Conservation (phyloP, 2,888 invertebrate genomes). For the Andrena flavipes region DNA sequence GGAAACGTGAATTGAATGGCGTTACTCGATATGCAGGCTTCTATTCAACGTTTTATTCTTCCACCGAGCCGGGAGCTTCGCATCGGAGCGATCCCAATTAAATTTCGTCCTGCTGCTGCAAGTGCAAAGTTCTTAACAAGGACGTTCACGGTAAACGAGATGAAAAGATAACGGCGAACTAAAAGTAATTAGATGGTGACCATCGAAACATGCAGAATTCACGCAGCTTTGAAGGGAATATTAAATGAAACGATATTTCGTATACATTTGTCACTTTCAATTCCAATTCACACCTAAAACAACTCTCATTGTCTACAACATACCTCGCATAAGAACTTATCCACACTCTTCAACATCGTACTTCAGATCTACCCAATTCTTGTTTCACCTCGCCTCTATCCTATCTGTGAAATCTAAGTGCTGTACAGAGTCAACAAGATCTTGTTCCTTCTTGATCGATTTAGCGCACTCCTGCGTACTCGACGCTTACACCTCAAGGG, state of each 20-base stretch:
- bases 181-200: neutral
- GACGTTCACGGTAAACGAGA: neutral
- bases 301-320: neutral
- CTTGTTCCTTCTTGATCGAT: neutral
- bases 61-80: neutral
- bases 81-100: conserved; percentile 24
- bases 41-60: conserved; percentile 37
- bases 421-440: neutral
- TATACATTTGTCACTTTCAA: neutral
- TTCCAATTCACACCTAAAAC: too few species aligned
- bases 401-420: too few species aligned
- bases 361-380: too few species aligned
- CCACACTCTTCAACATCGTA: neutral
- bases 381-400: too few species aligned
- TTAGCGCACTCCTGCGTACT: conserved; percentile 8
- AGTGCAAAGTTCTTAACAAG: neutral
- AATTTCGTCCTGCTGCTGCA: conserved; percentile 5
- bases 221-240: neutral
- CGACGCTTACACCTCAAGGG: conserved; percentile 9
- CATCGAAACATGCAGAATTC: neutral
- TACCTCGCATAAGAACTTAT: neutral
- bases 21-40: conserved; percentile 54
- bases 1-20: conserved; percentile 68
- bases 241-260: neutral
- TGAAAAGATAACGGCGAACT: conserved; percentile 6